Base-by-base conservation (phyloP, 2,888 invertebrate species). In the Xylocampa areola region DNA sequence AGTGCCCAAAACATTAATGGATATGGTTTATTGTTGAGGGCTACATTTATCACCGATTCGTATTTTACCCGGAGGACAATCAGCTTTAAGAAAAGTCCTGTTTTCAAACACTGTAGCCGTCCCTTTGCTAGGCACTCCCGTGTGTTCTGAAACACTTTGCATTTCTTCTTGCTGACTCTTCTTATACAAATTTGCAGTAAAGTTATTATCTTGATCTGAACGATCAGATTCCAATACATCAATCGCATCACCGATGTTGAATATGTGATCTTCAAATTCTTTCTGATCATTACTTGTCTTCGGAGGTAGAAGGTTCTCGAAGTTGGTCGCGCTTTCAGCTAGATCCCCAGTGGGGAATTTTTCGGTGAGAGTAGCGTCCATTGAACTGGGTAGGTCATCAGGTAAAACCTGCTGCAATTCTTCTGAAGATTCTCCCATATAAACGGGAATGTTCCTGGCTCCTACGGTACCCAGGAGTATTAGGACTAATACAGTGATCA, bases 401-500 rank as follows among this genome's bases (percentile, higher is more conserved):
- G n/a, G 19, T 13, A 16, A 4, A 2, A 32, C n/a, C n/a, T n/a
- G 7, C 19, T 11, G 36, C 10, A 4, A 19, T 7, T 16, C 25
- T 13, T 1, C n/a, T 5, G 8, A 16, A 17, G 23, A 3, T 16
- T 10, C 29, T n/a, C 36, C 14, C 21, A 10, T 14, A 2, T 25
- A 25, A 8, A 6, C 8, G 17, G 51, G 44, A 4, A 63, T 16
- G 17, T 25, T 52, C 39, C 43, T 60, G 11, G 65, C 65, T 37
- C 39, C 49, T 14, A 11, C 52, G 2, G 19, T 11, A 13, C 48
- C 27, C n/a, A 68, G n/a, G n/a, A 55, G 16, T 23, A 55, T 30
- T 29, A 68, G 59, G 25, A 40, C 23, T 2, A 69, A 0, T 29
- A 35, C 37, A 23, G 39, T 25, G 43, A 47, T 53, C 17, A n/a